Base-by-base conservation (phyloP, 2,113 vertebrate species). In the Scalopus aquaticus region DNA sequence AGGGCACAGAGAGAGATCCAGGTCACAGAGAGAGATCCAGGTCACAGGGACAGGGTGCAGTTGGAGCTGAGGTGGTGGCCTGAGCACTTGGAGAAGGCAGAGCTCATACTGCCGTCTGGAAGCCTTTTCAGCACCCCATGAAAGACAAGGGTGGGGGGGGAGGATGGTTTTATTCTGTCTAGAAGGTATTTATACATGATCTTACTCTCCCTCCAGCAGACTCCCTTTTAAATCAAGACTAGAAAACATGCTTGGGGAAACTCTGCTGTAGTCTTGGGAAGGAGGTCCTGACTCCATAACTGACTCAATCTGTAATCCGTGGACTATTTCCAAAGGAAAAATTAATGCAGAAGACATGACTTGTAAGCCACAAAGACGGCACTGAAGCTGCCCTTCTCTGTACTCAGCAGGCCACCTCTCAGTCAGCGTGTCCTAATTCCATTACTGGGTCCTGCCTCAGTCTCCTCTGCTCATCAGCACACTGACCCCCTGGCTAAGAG, bases 261-360 rank as follows among this genome's bases (percentile, higher is more conserved):
- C 24, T 7, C 69, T 49, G 9, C 13, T 39, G 15, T 13, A 17
- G 4, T 28, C 79, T 84, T 79, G 46, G 28, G 46, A 12, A 82
- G 62, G 19, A 77, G 22, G n/a, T 5, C 32, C 17, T 17, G 9
- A 58, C 4, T 72, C 56, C 4, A 37, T 83, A 83, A 67, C 24
- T 6, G 74, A n/a, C 32, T 93, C 19, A 20, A 22, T 42, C 54
- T 80, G 6, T 44, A 67, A 80, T 72, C 58, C 32, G 39, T 16
- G 30, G 16, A 44, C 20, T 30, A 20, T 81, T 85, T 92, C 20
- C 32, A 24, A 74, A 77, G 58, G 49, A 20, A 44, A 72, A 82
- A 65, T 4, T 15, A 85, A 94, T 0, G 0, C 6, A 30, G 46
- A 28, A 8, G 3, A 0, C 26, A 9, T 49, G 46, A 11, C 30